These are phyloP conservation scores for Pseudochromis fuscus DNA, from an alignment of 2,797 vertebrate genomes.

Conservation along the genomic window DNA sequence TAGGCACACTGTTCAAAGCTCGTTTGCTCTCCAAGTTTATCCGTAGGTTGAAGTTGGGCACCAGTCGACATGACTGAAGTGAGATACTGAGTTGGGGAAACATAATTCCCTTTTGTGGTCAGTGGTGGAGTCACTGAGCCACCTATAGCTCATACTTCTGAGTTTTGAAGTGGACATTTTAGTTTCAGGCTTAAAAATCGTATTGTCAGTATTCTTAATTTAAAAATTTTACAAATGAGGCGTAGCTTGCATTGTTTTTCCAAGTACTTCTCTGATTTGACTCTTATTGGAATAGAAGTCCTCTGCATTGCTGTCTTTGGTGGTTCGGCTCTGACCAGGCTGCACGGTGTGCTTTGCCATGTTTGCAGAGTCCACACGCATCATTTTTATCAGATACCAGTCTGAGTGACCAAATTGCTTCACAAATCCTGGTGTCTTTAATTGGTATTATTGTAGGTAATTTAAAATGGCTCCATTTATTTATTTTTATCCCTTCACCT, in stretches of 20 bases:
- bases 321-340: conserved; percentile 2
- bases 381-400: conserved; percentile 19
- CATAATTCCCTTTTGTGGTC: neutral
- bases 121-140: neutral
- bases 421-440: neutral
- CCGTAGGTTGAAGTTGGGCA: neutral
- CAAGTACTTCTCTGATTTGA: too few relatives aligned
- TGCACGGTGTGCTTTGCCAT: conserved; percentile 41
- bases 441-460: neutral
- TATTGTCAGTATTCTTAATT: too few relatives aligned
- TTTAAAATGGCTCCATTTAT: too few relatives aligned
- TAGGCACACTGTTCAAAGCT: neutral
- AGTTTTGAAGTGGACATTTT: too few relatives aligned
- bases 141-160: too few relatives aligned
- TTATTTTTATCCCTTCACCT: too few relatives aligned
- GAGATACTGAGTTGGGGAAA: too few relatives aligned
- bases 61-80: neutral
- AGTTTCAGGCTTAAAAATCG: too few relatives aligned
- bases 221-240: too few relatives aligned
- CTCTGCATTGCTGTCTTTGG: conserved; percentile 7
- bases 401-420: conserved; percentile 28
- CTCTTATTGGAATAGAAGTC: neutral
- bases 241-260: neutral
- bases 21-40: neutral
- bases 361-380: conserved; percentile 26